These are phyloP conservation scores for Platygyra sinensis DNA, from an alignment of 64 coral and sea anemone genomes.

Conservation along the genomic window DNA sequence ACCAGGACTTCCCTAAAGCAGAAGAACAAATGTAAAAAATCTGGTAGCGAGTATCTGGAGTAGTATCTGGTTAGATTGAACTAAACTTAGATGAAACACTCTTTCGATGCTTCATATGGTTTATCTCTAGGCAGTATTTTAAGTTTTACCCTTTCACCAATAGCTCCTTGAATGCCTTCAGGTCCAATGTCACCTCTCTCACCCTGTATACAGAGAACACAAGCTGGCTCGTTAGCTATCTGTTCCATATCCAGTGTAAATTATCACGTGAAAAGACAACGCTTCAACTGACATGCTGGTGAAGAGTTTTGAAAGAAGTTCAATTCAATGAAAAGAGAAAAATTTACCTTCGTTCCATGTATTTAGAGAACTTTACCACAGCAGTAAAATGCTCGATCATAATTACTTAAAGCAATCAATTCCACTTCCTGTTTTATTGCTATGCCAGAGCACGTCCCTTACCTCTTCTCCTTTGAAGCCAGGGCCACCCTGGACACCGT, in stretches of 20 bases:
- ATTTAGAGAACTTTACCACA: too few relatives aligned
- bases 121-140: too few relatives aligned
- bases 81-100: too few relatives aligned
- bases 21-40: not conserved
- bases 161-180: not conserved
- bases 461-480: conserved; percentile 43
- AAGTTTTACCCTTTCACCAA: conserved; percentile 2
- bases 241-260: too few relatives aligned
- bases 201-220: not conserved
- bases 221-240: too few relatives aligned
- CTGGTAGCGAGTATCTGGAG: not conserved
- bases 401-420: not conserved
- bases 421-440: not conserved
- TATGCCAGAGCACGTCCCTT: not conserved
- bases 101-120: too few relatives aligned
- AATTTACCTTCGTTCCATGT: too few relatives aligned
- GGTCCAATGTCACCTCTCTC: not conserved
- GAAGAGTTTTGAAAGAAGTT: too few relatives aligned
- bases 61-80: too few relatives aligned
- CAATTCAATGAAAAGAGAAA: not conserved
- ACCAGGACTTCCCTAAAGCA: not conserved
- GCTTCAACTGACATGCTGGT: too few relatives aligned
- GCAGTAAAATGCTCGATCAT: too few relatives aligned
- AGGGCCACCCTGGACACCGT: not conserved
- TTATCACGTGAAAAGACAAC: too few relatives aligned